phyloP scores from a whole-genome alignment of 2,888 invertebrate genomes.

The Eulithis prunata region DNA sequence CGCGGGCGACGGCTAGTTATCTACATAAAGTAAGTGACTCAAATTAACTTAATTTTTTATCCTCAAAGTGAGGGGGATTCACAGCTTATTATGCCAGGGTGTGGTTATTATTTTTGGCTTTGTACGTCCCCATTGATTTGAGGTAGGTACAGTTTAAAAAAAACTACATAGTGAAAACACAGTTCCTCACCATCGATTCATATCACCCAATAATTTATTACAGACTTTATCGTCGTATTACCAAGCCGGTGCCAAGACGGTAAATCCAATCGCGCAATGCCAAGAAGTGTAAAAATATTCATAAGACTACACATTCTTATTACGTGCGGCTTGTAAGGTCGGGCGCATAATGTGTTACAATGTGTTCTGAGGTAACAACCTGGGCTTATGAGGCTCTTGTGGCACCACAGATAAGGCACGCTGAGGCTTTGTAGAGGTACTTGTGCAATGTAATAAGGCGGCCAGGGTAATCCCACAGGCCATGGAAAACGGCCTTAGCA shows the following conservation, averaged over 20 bases:
- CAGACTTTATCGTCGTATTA: not conserved
- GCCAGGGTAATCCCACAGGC: conserved; percentile 54
- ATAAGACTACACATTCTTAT: conserved; percentile 74
- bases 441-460: conserved; percentile 75
- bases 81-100: too few relatives aligned
- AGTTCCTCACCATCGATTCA: too few relatives aligned
- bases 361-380: conserved; percentile 80
- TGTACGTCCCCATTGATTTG: too few relatives aligned
- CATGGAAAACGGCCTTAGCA: conserved; percentile 18
- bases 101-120: too few relatives aligned
- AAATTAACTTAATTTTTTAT: too few relatives aligned
- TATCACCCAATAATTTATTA: not conserved
- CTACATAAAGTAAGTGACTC: too few relatives aligned
- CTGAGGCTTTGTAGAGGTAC: conserved; percentile 72
- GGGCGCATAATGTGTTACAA: conserved; percentile 79
- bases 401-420: conserved; percentile 79
- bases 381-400: conserved; percentile 75
- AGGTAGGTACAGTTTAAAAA: too few relatives aligned
- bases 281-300: conserved; percentile 68
- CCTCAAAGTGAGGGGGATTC: too few relatives aligned
- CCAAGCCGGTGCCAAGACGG: conserved; percentile 21
- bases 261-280: conserved; percentile 60
- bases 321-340: conserved; percentile 69
- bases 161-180: too few relatives aligned
- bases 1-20: too few relatives aligned